Evolutionary conservation across 2,888 invertebrate species (phyloP).

Genomic region (Cecidostiba fungosa): DNA sequence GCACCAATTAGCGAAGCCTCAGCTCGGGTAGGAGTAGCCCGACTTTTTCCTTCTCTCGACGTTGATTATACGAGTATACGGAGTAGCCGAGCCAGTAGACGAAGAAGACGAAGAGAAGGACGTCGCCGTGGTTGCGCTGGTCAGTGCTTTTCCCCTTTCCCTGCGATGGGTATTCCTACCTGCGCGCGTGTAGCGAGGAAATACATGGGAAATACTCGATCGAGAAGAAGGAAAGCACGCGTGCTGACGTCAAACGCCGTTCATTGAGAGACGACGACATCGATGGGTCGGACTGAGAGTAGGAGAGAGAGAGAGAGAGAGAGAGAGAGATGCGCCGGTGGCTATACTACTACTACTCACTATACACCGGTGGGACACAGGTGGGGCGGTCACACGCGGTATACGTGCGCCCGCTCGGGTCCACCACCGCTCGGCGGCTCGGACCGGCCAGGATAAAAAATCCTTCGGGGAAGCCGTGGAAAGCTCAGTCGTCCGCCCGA

Average conservation of each 20-base stretch:
- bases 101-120: neutral
- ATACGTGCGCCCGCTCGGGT: conserved; percentile 10
- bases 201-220: too few relatives aligned
- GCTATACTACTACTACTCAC: neutral
- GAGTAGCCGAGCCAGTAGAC: neutral
- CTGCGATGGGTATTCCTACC: neutral
- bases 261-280: neutral
- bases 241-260: conserved; percentile 39
- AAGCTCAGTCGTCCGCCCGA: conserved; percentile 49
- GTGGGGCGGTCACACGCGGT: conserved; percentile 22
- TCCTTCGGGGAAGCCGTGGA: conserved; percentile 41
- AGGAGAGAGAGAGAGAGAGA: neutral
- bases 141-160: conserved; percentile 42
- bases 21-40: neutral
- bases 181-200: neutral
- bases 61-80: neutral
- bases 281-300: neutral
- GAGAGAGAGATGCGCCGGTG: conserved; percentile 3
- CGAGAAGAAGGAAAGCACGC: neutral
- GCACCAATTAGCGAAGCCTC: neutral
- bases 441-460: conserved; percentile 44
- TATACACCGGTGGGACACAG: neutral
- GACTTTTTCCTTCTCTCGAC: conserved; percentile 11
- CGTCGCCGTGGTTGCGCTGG: conserved; percentile 26
- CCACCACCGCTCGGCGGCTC: neutral